A percentile compares a stretch with the other conserved stretches of the same genome.
These are phyloP conservation scores for Esox masquinongy DNA, from an alignment of 2,797 vertebrate genomes.

Conservation along the genomic window DNA sequence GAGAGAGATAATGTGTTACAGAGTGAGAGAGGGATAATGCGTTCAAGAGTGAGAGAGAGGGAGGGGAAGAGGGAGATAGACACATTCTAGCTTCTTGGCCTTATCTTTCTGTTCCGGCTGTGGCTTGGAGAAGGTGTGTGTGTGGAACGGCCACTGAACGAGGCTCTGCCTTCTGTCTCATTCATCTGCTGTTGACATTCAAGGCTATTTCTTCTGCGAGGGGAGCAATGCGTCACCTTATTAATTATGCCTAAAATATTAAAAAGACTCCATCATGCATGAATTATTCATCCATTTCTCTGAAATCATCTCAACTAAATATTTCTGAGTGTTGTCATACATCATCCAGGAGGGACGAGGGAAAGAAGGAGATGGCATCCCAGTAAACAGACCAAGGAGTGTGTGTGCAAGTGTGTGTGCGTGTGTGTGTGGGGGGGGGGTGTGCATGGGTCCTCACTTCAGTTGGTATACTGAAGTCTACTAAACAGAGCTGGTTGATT, in stretches of 20 bases:
- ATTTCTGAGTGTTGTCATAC: slow-evolving; percentile 67
- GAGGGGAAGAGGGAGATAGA: neutral
- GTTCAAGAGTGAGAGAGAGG: neutral
- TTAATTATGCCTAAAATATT: slow-evolving; percentile 81
- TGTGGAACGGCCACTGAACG: neutral
- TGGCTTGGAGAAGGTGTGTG: slow-evolving; percentile 28
- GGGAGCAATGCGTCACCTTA: slow-evolving; percentile 62
- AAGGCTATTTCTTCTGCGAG: slow-evolving; percentile 63
- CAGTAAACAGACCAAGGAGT: slow-evolving; percentile 40
- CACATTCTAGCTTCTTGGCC: slow-evolving; percentile 15
- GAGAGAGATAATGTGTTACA: no score
- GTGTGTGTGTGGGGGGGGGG: neutral
- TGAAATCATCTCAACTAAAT: slow-evolving; percentile 71
- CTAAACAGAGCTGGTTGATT: neutral
- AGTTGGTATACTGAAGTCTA: neutral
- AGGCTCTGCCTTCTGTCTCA: slow-evolving; percentile 53
- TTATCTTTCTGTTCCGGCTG: slow-evolving; percentile 39
- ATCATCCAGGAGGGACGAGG: slow-evolving; percentile 57
- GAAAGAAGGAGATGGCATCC: slow-evolving; percentile 35
- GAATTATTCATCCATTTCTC: slow-evolving; percentile 77
- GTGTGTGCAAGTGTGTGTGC: slow-evolving; percentile 5
- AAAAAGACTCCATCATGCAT: slow-evolving; percentile 77
- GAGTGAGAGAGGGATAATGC: neutral
- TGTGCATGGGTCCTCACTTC: neutral
- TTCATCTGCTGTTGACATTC: slow-evolving; percentile 64